Conservation (phyloP, 2,113 vertebrate species). For the Lepus europaeus region DNA sequence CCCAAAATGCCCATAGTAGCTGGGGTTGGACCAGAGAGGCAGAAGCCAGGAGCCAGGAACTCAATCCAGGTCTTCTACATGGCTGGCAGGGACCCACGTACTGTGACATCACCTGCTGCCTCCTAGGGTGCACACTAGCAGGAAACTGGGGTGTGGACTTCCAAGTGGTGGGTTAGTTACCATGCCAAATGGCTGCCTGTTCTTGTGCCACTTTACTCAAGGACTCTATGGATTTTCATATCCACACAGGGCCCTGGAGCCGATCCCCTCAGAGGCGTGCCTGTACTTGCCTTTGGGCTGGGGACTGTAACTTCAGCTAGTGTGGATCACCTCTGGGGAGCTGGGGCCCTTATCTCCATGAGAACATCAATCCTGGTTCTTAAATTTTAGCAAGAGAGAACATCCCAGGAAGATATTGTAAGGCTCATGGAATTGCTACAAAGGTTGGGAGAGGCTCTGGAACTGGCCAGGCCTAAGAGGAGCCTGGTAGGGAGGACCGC, state of each 20-base stretch:
- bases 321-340: not conserved
- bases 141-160: no score
- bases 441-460: not conserved
- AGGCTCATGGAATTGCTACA: not conserved
- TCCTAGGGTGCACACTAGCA: no score
- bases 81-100: no score
- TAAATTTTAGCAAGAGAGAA: not conserved
- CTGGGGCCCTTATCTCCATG: not conserved
- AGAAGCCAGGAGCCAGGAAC: no score
- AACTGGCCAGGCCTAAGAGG: not conserved
- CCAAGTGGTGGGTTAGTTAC: no score
- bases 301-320: not conserved
- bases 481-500: not conserved
- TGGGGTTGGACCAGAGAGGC: no score
- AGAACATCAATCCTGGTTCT: not conserved
- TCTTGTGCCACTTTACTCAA: no score
- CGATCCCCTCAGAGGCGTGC: no score
- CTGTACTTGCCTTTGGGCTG: not conserved
- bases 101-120: no score
- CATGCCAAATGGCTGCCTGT: no score
- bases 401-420: not conserved
- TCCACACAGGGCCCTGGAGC: not conserved
- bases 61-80: no score
- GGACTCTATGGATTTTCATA: not conserved
- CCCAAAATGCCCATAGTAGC: no score